Conservation (phyloP, 1,140 invertebrate species). For the Tyrophagus putrescentiae region DNA sequence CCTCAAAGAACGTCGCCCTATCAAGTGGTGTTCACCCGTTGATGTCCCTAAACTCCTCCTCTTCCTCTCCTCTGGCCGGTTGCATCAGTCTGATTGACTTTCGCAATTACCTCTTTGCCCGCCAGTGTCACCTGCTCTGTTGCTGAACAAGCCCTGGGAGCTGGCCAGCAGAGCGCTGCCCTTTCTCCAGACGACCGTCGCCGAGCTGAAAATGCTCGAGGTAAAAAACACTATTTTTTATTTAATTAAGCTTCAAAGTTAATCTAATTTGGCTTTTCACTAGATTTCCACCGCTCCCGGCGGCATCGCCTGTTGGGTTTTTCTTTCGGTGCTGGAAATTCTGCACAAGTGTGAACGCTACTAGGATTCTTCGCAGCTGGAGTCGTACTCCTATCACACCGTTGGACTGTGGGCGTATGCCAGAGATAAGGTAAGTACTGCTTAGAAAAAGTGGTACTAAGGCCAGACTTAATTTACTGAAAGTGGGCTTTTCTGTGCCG, state of each 20-base stretch:
- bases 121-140: slow-evolving; percentile 74
- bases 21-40: too few relatives aligned
- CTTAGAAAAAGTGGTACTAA: too few relatives aligned
- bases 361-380: slow-evolving; percentile 32
- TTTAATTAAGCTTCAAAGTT: neutral
- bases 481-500: neutral
- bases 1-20: too few relatives aligned
- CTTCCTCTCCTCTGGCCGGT: too few relatives aligned
- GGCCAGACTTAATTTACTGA: too few relatives aligned
- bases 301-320: slow-evolving; percentile 78
- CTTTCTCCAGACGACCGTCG: slow-evolving; percentile 68
- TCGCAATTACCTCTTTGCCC: slow-evolving; percentile 80
- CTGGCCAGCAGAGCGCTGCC: slow-evolving; percentile 65
- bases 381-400: slow-evolving; percentile 68
- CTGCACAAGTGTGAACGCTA: slow-evolving; percentile 46
- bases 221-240: slow-evolving; percentile 34
- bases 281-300: slow-evolving; percentile 50
- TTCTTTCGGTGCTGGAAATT: slow-evolving; percentile 76
- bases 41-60: too few relatives aligned
- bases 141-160: slow-evolving; percentile 48
- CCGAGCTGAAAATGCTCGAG: slow-evolving; percentile 61
- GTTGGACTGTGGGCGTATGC: slow-evolving; percentile 80
- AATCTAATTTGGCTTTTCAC: neutral
- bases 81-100: slow-evolving; percentile 54
- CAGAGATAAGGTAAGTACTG: slow-evolving; percentile 58